Base-by-base conservation (phyloP, 1,140 invertebrate species). In the Lepidurus apus region DNA sequence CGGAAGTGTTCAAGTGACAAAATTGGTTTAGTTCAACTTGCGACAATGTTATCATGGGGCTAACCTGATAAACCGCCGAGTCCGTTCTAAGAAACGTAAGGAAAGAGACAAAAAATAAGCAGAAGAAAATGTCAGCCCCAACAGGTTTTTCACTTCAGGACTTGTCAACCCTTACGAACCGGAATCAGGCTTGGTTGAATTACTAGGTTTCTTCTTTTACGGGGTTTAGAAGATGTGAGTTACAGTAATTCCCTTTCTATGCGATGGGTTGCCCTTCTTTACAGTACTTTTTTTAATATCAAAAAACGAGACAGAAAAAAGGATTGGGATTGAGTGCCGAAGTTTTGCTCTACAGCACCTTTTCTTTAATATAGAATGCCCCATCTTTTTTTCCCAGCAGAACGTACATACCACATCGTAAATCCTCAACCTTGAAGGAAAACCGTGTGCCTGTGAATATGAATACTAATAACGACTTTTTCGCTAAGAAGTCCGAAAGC, bases 131-230 rank as follows among this genome's bases (percentile, higher is more conserved):
- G 9, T n/a, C 34, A 34, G 34, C 34, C 34, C 2, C 13, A 65
- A 65, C 53, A 65, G 53, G 53, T 65, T 65, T 65, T 65, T 65
- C 53, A 65, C 53, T 65, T 65, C 53, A 65, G 53, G 53, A 65
- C 53, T n/a, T 65, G 53, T 65, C 53, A 65, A 65, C 53, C 53
- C n/a, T 65, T 65, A 7, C 53, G 53, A 65, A 17, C 53, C 53
- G 53, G 53, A 65, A 65, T 65, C 53, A 65, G 21, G 53, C 53
- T 65, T 65, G 53, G 53, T 65, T 65, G 53, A 65, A n/a, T 65
- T 65, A 65, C 53, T 65, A 65, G 53, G 53, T 65, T 65, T 65
- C 53, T 65, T 13, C 21, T 17, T 65, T 13, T 17, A 65, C 17
- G 13, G 7, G 53, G 1, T 47, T 47, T 65, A 65, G 53, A 65